A percentile compares a stretch with the other conserved stretches of the same genome.
phyloP scores from a whole-genome alignment of 2,888 invertebrate genomes.

The Andrena minutula region DNA sequence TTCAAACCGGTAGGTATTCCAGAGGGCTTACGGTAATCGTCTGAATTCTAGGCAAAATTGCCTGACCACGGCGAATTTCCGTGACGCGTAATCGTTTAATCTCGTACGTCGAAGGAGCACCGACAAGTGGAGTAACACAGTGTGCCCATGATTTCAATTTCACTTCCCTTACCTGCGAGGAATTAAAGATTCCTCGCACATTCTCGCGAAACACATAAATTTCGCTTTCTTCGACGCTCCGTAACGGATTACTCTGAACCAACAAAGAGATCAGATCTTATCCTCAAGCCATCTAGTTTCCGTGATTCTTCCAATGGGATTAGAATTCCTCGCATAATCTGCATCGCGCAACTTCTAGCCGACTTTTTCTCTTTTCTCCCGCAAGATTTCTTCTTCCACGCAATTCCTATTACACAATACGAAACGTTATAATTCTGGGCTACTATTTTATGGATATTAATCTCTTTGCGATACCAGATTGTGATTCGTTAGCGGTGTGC shows the following conservation, averaged over 20 bases:
- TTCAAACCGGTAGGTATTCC: conserved; percentile 54
- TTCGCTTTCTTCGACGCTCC: conserved; percentile 10
- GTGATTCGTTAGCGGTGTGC: not conserved
- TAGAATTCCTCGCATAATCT: conserved; percentile 49
- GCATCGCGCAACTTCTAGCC: conserved; percentile 40
- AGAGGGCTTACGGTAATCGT: conserved; percentile 28
- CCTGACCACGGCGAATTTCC: conserved; percentile 31
- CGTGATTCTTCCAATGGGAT: conserved; percentile 46
- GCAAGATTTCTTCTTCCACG: conserved; percentile 3
- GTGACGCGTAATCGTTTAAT: conserved; percentile 44
- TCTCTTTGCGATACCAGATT: not conserved
- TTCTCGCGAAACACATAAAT: conserved; percentile 11
- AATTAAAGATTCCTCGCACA: conserved; percentile 32
- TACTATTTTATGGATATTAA: not conserved
- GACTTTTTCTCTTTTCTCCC: conserved; percentile 22
- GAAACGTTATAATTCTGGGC: not conserved
- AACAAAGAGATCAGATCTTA: conserved; percentile 47
- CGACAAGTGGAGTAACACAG: conserved; percentile 9
- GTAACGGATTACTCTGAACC: conserved; percentile 40
- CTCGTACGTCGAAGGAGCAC: not conserved
- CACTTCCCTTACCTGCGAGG: not conserved
- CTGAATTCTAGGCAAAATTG: conserved; percentile 40
- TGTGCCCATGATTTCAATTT: conserved; percentile 14
- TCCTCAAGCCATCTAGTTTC: conserved; percentile 45
- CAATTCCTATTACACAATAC: conserved; percentile 26